Evolutionary conservation across 2,113 vertebrate genomes (phyloP).

Genomic region (Antigone vipio): DNA sequence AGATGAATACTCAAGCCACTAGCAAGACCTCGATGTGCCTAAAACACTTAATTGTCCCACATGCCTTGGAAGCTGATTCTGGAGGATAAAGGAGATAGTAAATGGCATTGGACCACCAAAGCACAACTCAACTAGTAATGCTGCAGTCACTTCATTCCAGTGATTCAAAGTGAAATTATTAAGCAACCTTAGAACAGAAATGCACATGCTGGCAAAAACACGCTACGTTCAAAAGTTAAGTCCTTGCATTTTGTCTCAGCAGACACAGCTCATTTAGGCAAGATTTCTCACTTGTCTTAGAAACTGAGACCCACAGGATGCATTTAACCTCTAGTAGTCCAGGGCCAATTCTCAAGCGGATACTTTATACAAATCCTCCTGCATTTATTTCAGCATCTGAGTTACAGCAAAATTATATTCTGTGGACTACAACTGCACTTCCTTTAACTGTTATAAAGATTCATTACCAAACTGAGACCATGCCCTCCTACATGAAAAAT

Average conservation of each 20-base stretch:
- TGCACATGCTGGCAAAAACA: background rate
- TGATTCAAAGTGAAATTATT: background rate
- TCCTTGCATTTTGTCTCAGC: background rate
- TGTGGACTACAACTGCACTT: background rate
- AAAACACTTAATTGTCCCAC: background rate
- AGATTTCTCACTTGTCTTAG: background rate
- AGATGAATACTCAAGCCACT: background rate
- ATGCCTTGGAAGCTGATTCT: background rate
- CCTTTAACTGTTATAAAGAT: background rate
- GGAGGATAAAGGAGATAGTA: background rate
- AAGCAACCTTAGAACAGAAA: background rate
- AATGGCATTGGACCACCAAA: background rate
- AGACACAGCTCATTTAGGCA: background rate
- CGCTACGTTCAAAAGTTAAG: background rate
- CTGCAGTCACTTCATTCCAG: background rate
- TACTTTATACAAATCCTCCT: background rate
- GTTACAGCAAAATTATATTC: background rate
- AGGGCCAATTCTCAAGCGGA: background rate
- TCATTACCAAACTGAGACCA: background rate
- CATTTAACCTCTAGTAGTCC: background rate
- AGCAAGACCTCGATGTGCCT: background rate
- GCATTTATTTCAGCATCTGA: background rate
- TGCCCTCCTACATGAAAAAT: background rate
- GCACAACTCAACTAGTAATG: background rate
- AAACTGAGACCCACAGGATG: background rate